Evolutionary conservation across 1,140 invertebrate genomes (phyloP), one percentile per base, ranked within the genome.

Genomic region (Pseudomyrmex dendroicus): DNA sequence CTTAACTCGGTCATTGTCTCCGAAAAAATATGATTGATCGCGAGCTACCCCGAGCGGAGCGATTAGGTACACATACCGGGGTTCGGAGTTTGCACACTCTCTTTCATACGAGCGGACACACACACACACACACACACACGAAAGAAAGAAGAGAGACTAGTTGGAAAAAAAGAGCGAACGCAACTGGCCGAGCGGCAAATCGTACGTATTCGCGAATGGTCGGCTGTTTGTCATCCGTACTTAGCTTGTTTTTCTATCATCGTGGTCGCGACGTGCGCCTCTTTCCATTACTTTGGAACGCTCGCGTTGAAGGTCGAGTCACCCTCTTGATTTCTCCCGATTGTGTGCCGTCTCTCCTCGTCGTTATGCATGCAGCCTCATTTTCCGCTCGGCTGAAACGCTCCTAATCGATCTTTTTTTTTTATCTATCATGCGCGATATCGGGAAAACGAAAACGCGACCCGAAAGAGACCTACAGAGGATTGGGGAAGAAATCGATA

Each of bases 11-110:
- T 84, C 85, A 83, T 87, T 89, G 85, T 86, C 82, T 80, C 56
- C 56, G 64, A 90, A 89, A 92, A 91, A 90, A 89, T 87, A 92
- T 91, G 91, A 92, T 92, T 86, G 88, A 92, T 91, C 84, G 86
- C 86, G 59, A 87, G 86, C 84, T 87, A 84, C 70, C 77, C 84
- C 70, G 83, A 59, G 66, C 85, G 77, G 64, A 62, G 85, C 77
- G 73, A 68, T 80, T 73, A 66, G 46, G 54, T 66, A 66, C 73
- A 83, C 85, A 82, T 77, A 73, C 61, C 66, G 50, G 67, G 54
- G 46, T 54, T 25, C 63, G 44, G 67, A 22, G 44, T 70, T 72
- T 59, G 86, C 72, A 80, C 84, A 86, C 78, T 84, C 86, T 57
- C 74, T 20, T 83, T 59, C 56, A 17, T 46, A 57, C 63, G 17